Base-by-base conservation (phyloP, 2,888 invertebrate species). In the Dicyrtoma fusca region DNA sequence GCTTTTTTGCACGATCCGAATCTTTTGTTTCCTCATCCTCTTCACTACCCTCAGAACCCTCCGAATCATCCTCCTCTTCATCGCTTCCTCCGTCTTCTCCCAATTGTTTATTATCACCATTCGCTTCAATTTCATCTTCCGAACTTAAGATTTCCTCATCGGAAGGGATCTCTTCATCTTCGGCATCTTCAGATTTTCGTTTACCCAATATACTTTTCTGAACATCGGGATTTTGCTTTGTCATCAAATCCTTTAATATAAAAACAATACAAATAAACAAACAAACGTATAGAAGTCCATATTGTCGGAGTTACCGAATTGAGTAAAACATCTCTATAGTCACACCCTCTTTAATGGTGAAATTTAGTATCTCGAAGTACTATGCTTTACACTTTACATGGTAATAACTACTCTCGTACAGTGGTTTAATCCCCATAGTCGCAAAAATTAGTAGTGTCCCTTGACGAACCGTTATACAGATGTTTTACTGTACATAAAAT, bases 181-280 rank as follows among this genome's bases (percentile, higher is more conserved):
- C n/a, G 11, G 25, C 19, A 5, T 45, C 21, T 25, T 19, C 42
- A 4, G 59, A 17, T 34, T 66, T 53, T 14, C 57, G 17, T 57
- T 64, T 44, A 10, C 45, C 71, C 19, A 45, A 17, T n/a, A 61
- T n/a, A 44, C 44, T 61, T 49, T 86, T 83, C 81, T 87, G 89
- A 3, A 91, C 90, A 83, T 93, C 92, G 3, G 91, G 87, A 83
- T 88, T 74, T 44, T 72, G 69, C 17, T 62, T 26, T 1, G 65
- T 71, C 71, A 79, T 44, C 1, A 57, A 45, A 11, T 74, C 69
- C 77, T 77, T 57, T 4, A 71, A 62, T 47, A 89, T 66, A 88
- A 76, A 77, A 89, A 75, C n/a, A 14, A 19, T 19, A 44, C 42
- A 34, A 42, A n/a, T 3, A 25, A 5, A n/a, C 11, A 42, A 57